These are phyloP conservation scores for Hippolais icterina DNA, from an alignment of 2,113 vertebrate species.

Conservation along the genomic window DNA sequence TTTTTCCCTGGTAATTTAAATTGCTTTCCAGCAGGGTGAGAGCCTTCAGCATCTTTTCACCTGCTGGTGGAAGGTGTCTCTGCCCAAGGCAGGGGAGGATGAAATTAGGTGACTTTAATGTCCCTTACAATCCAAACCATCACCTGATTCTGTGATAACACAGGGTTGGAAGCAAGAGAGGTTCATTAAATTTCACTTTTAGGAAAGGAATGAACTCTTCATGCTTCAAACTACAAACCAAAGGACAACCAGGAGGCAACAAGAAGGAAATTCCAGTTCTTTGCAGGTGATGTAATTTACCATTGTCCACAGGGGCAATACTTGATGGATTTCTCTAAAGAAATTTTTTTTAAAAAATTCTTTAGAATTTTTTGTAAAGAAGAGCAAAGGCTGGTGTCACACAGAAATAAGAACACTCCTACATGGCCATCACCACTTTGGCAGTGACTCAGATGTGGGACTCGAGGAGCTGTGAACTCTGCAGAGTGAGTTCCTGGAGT, in stretches of 20 bases:
- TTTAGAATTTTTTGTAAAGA: background rate
- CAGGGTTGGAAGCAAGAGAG: background rate
- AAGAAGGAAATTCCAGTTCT: background rate
- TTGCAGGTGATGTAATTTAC: background rate
- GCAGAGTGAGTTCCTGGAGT: background rate
- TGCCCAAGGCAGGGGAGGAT: background rate
- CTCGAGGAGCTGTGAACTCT: background rate
- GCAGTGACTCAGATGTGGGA: background rate
- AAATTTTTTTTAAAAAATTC: too few relatives aligned
- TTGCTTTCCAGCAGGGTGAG: background rate
- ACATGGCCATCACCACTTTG: rapidly evolving
- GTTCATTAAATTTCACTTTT: background rate
- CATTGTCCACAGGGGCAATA: background rate
- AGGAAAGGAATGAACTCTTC: background rate
- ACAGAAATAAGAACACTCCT: background rate
- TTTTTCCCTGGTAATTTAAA: background rate
- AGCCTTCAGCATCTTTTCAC: background rate
- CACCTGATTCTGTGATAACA: background rate
- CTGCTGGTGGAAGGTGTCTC: background rate
- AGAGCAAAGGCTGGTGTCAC: background rate
- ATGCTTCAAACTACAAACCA: background rate
- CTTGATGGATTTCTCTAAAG: background rate
- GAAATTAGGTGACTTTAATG: background rate
- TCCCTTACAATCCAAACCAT: background rate
- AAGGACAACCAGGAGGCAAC: background rate